Conservation (phyloP, 1,140 invertebrate genomes). For the Magallana angulata region DNA sequence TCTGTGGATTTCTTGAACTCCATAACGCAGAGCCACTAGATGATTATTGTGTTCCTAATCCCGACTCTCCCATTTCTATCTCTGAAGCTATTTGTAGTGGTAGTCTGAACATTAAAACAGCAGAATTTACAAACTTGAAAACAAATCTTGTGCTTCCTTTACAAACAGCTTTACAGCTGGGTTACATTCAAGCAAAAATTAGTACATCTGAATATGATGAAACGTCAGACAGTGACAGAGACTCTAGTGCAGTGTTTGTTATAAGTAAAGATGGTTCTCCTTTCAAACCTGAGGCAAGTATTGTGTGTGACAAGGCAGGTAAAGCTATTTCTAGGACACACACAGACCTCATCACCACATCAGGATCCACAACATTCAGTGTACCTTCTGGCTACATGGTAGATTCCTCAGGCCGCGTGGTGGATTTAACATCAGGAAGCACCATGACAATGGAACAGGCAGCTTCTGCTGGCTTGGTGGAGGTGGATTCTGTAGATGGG, state of each 20-base stretch:
- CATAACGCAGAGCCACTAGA: constrained; percentile 55
- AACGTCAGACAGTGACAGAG: constrained; percentile 37
- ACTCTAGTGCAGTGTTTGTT: constrained; percentile 32
- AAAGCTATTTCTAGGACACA: constrained; percentile 67
- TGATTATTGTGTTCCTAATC: constrained; percentile 46
- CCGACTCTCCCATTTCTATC: constrained; percentile 69
- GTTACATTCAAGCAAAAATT: constrained; percentile 84
- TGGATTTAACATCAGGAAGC: constrained; percentile 69
- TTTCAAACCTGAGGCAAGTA: constrained; percentile 64
- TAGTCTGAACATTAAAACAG: constrained; percentile 88
- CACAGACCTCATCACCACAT: constrained; percentile 67
- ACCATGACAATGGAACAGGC: constrained; percentile 84
- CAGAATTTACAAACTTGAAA: constrained; percentile 84
- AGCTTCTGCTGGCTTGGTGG: constrained; percentile 89
- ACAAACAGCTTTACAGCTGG: constrained; percentile 84
- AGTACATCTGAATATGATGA: constrained; percentile 50
- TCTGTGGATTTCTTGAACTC: constrained; percentile 84
- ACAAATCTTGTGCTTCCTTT: constrained; percentile 86
- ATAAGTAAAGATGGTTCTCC: constrained; percentile 66
- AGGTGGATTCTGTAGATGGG: constrained; percentile 83
- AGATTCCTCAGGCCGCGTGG: constrained; percentile 69
- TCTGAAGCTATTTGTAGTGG: constrained; percentile 86
- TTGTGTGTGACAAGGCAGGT: constrained; percentile 63
- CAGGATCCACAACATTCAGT: constrained; percentile 65
- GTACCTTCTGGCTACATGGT: constrained; percentile 70